phyloP scores from a whole-genome alignment of 1,140 invertebrate genomes.

The Chironomus striatipennis region DNA sequence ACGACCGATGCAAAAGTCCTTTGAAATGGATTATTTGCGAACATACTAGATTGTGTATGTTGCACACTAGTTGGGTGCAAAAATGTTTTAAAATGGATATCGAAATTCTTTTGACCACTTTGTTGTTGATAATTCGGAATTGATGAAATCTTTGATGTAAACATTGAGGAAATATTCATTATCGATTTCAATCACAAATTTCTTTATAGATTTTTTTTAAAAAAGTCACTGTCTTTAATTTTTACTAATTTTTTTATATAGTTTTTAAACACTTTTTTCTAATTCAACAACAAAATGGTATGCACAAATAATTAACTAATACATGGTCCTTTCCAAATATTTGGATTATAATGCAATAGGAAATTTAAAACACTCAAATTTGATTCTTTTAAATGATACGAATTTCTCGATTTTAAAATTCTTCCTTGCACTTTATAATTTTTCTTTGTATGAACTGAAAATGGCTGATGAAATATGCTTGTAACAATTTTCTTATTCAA shows the following conservation, averaged over 20 bases:
- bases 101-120: not conserved
- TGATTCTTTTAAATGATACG: no score
- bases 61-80: not conserved
- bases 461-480: constrained; percentile 1
- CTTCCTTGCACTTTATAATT: not conserved
- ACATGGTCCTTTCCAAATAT: not conserved
- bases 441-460: not conserved
- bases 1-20: not conserved
- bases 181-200: not conserved
- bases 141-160: not conserved
- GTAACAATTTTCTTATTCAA: not conserved
- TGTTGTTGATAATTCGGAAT: not conserved
- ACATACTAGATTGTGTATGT: not conserved
- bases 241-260: not conserved
- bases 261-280: not conserved
- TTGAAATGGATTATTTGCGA: not conserved
- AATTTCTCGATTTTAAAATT: not conserved
- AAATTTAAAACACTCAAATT: not conserved
- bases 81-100: not conserved
- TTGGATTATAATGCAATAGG: not conserved
- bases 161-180: not conserved
- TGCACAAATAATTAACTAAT: not conserved
- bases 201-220: not conserved
- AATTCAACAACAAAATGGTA: constrained; percentile 1
- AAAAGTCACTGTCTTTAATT: not conserved